A percentile compares a stretch with the other conserved stretches of the same genome.
Evolutionary conservation across 2,113 vertebrate genomes (phyloP).

Genomic region (Corydoras maculifer): DNA sequence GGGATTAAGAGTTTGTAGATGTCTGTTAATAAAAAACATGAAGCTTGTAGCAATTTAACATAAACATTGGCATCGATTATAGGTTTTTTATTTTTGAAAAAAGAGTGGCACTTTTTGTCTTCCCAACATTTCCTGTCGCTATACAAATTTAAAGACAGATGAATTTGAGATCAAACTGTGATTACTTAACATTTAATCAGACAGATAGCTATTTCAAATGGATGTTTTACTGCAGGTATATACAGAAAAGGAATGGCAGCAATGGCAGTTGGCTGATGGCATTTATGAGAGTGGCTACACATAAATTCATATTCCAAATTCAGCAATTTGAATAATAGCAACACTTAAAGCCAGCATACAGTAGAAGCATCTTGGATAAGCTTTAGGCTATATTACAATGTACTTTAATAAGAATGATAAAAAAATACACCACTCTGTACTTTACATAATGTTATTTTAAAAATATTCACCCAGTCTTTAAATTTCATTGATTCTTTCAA

Average conservation of each 20-base stretch:
- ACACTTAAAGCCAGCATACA: conserved; percentile 3
- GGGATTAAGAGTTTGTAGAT: no score
- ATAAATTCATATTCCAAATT: neutral
- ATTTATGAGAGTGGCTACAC: neutral
- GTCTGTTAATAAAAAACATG: no score
- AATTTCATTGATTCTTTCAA: neutral
- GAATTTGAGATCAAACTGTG: conserved; percentile 27
- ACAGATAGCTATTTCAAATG: conserved; percentile 18
- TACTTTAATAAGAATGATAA: conserved; percentile 10
- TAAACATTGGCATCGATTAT: no score
- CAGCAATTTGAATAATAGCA: conserved; percentile 17
- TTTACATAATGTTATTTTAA: neutral
- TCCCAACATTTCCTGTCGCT: neutral
- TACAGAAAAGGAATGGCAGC: neutral
- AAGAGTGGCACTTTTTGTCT: no score
- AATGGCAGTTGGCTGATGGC: neutral
- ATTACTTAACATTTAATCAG: conserved; percentile 19
- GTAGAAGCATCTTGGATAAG: neutral
- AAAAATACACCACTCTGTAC: neutral
- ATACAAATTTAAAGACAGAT: conserved; percentile 17
- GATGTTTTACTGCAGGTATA: neutral
- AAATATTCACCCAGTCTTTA: neutral
- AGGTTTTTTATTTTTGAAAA: no score
- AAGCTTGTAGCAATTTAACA: no score
- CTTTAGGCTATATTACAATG: conserved; percentile 1